These are phyloP conservation scores for Bambusicola thoracicus DNA, from an alignment of 2,113 vertebrate genomes.

Conservation along the genomic window DNA sequence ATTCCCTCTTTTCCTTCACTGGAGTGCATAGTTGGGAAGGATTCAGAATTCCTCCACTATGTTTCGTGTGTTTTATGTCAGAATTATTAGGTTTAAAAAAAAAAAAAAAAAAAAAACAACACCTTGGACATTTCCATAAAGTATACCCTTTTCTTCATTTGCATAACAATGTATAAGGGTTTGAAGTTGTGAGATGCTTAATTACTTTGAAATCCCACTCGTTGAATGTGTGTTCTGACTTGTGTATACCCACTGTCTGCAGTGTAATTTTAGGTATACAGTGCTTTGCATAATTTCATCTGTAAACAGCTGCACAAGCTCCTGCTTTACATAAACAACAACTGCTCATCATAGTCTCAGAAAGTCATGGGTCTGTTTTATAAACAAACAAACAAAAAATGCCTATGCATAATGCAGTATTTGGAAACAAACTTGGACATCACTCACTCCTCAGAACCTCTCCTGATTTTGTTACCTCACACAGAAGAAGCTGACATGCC, in stretches of 20 bases:
- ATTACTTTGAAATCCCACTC: neutral
- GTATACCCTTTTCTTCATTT: neutral
- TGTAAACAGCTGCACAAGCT: slow-evolving; percentile 30
- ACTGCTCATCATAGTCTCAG: neutral
- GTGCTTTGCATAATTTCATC: neutral
- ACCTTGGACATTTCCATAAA: neutral
- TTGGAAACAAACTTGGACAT: slow-evolving; percentile 44
- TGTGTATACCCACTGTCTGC: neutral
- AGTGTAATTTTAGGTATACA: slow-evolving; percentile 2
- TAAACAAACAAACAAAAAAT: slow-evolving; percentile 39
- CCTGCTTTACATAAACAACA: slow-evolving; percentile 28
- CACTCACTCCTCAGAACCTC: neutral
- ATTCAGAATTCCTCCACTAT: neutral
- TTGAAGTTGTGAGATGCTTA: neutral
- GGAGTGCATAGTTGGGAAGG: neutral
- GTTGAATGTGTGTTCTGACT: neutral
- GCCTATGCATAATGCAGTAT: neutral
- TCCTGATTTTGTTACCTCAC: neutral
- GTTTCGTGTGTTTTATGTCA: neutral
- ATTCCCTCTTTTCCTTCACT: neutral
- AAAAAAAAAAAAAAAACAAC: no score
- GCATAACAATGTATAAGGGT: neutral
- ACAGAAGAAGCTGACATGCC: neutral
- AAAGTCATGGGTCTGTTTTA: slow-evolving; percentile 20
- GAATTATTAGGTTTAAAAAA: neutral